Conservation (phyloP, 2,113 vertebrate species). For the Aegotheles bennettii region DNA sequence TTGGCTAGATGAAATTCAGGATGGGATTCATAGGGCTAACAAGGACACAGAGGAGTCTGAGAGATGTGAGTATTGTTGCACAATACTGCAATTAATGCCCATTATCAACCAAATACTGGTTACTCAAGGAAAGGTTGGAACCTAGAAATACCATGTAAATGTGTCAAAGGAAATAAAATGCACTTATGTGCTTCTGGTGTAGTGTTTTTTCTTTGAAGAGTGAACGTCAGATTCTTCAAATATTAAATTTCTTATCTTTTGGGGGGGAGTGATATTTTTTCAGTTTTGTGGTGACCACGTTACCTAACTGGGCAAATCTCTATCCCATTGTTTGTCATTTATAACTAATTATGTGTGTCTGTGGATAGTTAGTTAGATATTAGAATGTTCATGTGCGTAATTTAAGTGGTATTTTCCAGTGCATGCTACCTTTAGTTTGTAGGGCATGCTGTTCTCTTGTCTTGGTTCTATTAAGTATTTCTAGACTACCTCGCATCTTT, state of each 20-base stretch:
- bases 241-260: neutral
- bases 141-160: neutral
- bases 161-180: neutral
- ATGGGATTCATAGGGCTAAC: slow-evolving; percentile 86
- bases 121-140: neutral
- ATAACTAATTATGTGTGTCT: neutral
- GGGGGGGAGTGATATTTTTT: neutral
- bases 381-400: neutral
- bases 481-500: neutral
- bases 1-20: slow-evolving; percentile 98
- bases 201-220: neutral
- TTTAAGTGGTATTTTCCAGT: neutral
- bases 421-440: neutral
- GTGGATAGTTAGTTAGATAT: neutral
- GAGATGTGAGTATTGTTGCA: slow-evolving; percentile 76
- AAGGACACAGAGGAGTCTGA: slow-evolving; percentile 88
- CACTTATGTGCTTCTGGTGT: neutral
- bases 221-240: neutral
- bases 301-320: neutral
- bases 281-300: neutral
- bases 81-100: neutral
- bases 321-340: neutral
- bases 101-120: neutral
- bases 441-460: neutral
- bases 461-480: neutral